These are phyloP conservation scores for Linepithema humile DNA, from an alignment of 1,140 invertebrate genomes.

Conservation along the genomic window DNA sequence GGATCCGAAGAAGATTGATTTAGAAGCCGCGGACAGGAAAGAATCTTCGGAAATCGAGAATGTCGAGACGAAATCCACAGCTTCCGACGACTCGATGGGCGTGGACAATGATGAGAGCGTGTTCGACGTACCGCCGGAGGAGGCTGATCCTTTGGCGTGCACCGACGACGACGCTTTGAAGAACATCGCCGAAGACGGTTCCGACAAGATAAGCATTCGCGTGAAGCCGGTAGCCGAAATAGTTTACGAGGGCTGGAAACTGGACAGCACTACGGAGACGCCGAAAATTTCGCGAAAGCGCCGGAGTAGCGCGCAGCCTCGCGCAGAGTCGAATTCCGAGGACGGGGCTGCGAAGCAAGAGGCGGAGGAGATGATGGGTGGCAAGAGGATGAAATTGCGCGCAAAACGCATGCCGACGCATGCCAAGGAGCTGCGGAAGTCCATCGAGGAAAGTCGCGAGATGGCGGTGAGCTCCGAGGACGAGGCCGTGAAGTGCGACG, in stretches of 20 bases:
- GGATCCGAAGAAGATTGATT: not conserved
- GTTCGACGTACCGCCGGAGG: constrained; percentile 73
- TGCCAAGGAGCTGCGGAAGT: constrained; percentile 85
- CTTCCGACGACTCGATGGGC: constrained; percentile 78
- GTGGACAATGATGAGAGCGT: constrained; percentile 76
- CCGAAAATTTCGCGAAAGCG: constrained; percentile 77
- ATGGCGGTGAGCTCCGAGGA: constrained; percentile 79
- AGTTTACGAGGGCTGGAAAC: constrained; percentile 77
- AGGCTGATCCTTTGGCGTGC: constrained; percentile 75
- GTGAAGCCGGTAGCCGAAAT: constrained; percentile 79
- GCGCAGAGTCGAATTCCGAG: constrained; percentile 79
- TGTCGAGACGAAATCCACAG: constrained; percentile 58
- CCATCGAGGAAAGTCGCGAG: constrained; percentile 85
- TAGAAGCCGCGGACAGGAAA: constrained; percentile 12
- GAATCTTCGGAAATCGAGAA: constrained; percentile 65
- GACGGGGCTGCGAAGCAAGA: constrained; percentile 60
- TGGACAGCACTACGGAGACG: constrained; percentile 71
- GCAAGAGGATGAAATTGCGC: constrained; percentile 85
- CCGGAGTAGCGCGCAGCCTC: constrained; percentile 76
- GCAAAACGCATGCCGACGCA: constrained; percentile 83
- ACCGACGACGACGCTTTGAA: constrained; percentile 65
- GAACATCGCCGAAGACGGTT: constrained; percentile 34
- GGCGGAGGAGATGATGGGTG: constrained; percentile 71
- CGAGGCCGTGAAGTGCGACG: constrained; percentile 67
- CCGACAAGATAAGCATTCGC: constrained; percentile 73